A percentile compares a stretch with the other conserved stretches of the same genome.
phyloP scores from a whole-genome alignment of 2,113 vertebrate genomes.

The Muscicapa adusta region DNA sequence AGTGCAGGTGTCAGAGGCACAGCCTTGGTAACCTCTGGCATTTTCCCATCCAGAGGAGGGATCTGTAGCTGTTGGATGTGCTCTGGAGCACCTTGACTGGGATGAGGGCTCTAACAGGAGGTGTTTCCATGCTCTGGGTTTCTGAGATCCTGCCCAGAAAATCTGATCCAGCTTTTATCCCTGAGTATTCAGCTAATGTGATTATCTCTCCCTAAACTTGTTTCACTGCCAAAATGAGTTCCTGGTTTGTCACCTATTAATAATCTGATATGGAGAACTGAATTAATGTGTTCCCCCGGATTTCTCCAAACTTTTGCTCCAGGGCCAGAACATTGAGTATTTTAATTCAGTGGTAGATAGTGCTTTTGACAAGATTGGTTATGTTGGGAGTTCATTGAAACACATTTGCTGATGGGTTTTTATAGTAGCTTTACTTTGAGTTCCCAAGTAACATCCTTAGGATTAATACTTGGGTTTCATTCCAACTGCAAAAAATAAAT shows the following conservation, averaged over 20 bases:
- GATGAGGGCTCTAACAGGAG: neutral
- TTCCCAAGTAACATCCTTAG: neutral
- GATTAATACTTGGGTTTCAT: neutral
- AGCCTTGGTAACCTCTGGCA: neutral
- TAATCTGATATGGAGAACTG: slow-evolving; percentile 1
- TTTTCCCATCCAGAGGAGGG: neutral
- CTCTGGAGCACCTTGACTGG: neutral
- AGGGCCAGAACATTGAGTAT: neutral
- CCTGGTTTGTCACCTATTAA: slow-evolving; percentile 31
- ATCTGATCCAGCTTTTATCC: slow-evolving; percentile 1
- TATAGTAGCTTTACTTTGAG: neutral
- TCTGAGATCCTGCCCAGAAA: neutral
- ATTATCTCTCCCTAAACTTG: slow-evolving; percentile 19
- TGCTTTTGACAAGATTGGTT: slow-evolving; percentile 38
- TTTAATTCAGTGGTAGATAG: neutral
- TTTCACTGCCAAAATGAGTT: slow-evolving; percentile 3
- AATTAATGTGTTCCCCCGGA: neutral
- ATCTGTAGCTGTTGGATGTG: neutral
- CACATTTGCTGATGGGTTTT: neutral
- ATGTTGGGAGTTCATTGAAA: neutral
- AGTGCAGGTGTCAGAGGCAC: neutral
- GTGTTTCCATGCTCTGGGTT: neutral
- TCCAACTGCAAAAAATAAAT: neutral
- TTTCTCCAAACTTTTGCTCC: slow-evolving; percentile 1
- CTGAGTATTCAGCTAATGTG: neutral